Evolutionary conservation across 2,113 vertebrate genomes (phyloP), one percentile per base, ranked within the genome.

Genomic region (Nothocercus julius): DNA sequence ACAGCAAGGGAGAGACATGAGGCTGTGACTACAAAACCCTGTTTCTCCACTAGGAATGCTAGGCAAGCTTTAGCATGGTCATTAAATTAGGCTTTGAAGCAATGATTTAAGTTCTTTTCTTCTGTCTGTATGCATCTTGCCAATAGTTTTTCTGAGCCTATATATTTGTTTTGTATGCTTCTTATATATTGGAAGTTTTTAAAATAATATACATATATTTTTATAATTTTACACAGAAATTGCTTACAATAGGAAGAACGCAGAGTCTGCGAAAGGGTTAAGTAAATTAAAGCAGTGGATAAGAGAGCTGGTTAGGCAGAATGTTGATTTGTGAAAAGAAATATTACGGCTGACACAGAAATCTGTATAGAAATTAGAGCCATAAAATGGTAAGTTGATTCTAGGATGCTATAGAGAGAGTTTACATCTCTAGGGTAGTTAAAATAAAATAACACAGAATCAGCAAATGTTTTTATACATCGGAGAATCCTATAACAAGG

Each of bases 391-490:
- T 49, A 80, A 92, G 74, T 72, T 95, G 72, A 83, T 95, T 96
- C 77, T 94, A 94, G 78, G 85, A 83, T 94, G 92, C 69, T 72
- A 54, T 32, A 89, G 80, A 86, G 54, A 66, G 61, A 49, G 49
- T 89, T 92, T 95, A 54, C 69, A 32, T 94, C 70, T 82, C 85
- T 61, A 40, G 69, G 53, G 85, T 44, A 90, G 83, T 79, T 94
- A 94, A 96, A 95, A 92, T 91, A 94, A 95, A 95, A 95, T 91
- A 96, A 85, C 74, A 90, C 53, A 90, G 75, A 81, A 88, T 53
- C 84, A 96, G 92, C 89, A 97, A 96, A 93, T 97, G 92, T 94
- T 97, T 97, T 97, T 96, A 84, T 96, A 93, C 70, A 30, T 79
- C 92, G 87, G 84, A 83, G 90, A 90, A 94, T 87, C 36, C 85